These are phyloP conservation scores for Microtus montanus DNA, from an alignment of 2,113 vertebrate species.

Conservation along the genomic window DNA sequence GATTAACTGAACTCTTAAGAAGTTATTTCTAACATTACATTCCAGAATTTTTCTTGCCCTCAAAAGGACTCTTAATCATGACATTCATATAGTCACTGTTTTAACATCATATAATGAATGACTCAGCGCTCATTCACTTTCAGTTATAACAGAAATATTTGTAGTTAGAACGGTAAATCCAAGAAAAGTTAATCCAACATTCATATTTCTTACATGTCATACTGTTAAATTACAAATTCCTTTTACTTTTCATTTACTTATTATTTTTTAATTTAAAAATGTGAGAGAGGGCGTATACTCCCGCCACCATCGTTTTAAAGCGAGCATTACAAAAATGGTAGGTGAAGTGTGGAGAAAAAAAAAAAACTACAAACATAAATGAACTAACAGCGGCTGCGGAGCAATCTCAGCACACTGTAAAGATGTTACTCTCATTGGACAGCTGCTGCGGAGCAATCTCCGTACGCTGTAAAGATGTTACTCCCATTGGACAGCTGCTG, in stretches of 20 bases:
- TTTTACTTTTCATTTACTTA: not conserved
- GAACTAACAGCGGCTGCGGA: not conserved
- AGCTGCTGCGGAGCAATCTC: too few relatives aligned
- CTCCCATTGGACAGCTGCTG: too few relatives aligned
- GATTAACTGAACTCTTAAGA: constrained; percentile 2
- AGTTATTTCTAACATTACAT: constrained; percentile 6
- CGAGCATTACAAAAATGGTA: not conserved
- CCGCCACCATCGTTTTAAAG: constrained; percentile 15
- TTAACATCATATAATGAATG: constrained; percentile 11
- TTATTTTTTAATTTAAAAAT: not conserved
- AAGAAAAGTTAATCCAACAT: not conserved
- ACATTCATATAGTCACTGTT: not conserved
- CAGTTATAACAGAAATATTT: not conserved
- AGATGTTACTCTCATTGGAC: too few relatives aligned
- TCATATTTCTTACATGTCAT: not conserved
- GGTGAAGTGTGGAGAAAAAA: not conserved
- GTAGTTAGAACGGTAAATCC: not conserved
- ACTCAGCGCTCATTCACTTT: constrained; percentile 19
- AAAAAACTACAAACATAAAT: not conserved
- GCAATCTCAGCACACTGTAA: too few relatives aligned
- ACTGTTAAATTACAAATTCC: constrained; percentile 11
- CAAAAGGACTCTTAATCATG: constrained; percentile 30
- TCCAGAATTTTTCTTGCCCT: not conserved
- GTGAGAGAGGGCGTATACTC: not conserved
- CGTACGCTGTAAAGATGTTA: too few relatives aligned